Evolutionary conservation across 2,797 vertebrate genomes (phyloP).

Genomic region (Neopelma chrysocephalum): DNA sequence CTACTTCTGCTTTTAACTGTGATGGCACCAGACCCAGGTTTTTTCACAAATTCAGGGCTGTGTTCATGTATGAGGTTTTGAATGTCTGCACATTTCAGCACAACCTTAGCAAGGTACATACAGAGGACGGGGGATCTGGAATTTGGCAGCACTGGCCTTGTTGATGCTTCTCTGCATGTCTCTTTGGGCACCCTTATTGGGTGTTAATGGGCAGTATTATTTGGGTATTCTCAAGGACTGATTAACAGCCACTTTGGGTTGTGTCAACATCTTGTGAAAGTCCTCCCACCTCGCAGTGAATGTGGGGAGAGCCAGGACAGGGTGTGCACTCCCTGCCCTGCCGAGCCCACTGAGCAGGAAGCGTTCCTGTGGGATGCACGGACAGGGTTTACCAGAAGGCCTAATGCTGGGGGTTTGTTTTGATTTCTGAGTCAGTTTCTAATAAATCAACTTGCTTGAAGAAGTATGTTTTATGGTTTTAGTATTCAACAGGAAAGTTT

Average conservation of each 20-base stretch:
- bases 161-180: background rate
- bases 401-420: background rate
- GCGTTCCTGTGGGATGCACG: rapidly evolving
- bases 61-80: rapidly evolving
- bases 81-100: background rate
- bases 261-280: background rate
- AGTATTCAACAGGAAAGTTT: background rate
- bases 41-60: background rate
- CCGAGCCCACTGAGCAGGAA: background rate
- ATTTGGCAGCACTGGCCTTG: background rate
- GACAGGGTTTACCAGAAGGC: background rate
- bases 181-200: background rate
- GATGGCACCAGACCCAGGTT: background rate
- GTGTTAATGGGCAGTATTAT: background rate
- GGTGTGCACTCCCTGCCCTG: rapidly evolving
- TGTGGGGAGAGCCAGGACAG: rapidly evolving
- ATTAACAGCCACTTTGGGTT: background rate
- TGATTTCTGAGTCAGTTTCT: background rate
- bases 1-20: background rate
- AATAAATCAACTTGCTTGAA: background rate
- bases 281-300: rapidly evolving
- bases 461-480: background rate
- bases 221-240: background rate
- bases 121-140: background rate
- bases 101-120: no score